Evolutionary conservation across 2,888 invertebrate species (phyloP).

Genomic region (Salpingus planirostris): DNA sequence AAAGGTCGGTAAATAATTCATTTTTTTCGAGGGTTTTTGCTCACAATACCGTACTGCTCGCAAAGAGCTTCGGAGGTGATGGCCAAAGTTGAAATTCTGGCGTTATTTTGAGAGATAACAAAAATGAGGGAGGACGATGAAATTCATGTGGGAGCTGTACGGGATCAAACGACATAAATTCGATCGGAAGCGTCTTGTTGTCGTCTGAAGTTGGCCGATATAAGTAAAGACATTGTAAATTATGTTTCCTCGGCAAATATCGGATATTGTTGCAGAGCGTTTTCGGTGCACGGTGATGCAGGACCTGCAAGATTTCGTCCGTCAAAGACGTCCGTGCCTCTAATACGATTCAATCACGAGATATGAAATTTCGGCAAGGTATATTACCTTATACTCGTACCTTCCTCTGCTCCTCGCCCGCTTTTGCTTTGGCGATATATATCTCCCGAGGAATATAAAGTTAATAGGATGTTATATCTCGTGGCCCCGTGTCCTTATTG

Average conservation of each 20-base stretch:
- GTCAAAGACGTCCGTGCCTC: slow-evolving; percentile 11
- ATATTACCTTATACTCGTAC: no score
- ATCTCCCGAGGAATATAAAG: slow-evolving; percentile 6
- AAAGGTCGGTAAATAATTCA: slow-evolving; percentile 1
- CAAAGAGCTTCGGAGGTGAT: no score
- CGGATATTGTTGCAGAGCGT: slow-evolving; percentile 24
- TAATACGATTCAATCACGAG: slow-evolving; percentile 12
- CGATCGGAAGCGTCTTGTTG: slow-evolving; percentile 15
- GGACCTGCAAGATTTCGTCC: slow-evolving; percentile 13
- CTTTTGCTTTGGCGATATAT: slow-evolving; percentile 9
- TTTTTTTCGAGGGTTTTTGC: no score
- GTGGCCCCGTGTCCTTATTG: slow-evolving; percentile 9
- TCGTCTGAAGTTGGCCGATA: slow-evolving; percentile 15
- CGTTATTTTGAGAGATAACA: slow-evolving; percentile 19
- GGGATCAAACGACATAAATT: slow-evolving; percentile 25
- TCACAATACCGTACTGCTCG: no score
- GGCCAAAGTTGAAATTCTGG: slow-evolving; percentile 10
- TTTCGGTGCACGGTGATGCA: slow-evolving; percentile 14
- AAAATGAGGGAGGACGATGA: slow-evolving; percentile 11
- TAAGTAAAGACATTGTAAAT: slow-evolving; percentile 22
- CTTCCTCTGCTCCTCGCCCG: no score
- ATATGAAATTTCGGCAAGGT: slow-evolving; percentile 7
- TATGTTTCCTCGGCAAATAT: slow-evolving; percentile 28
- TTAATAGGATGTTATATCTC: slow-evolving; percentile 13
- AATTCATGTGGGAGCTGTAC: slow-evolving; percentile 12